Percentiles rank a stretch among this genome's conserved stretches.
These are phyloP conservation scores for Synanceia verrucosa DNA, from an alignment of 2,797 vertebrate genomes.

Conservation along the genomic window DNA sequence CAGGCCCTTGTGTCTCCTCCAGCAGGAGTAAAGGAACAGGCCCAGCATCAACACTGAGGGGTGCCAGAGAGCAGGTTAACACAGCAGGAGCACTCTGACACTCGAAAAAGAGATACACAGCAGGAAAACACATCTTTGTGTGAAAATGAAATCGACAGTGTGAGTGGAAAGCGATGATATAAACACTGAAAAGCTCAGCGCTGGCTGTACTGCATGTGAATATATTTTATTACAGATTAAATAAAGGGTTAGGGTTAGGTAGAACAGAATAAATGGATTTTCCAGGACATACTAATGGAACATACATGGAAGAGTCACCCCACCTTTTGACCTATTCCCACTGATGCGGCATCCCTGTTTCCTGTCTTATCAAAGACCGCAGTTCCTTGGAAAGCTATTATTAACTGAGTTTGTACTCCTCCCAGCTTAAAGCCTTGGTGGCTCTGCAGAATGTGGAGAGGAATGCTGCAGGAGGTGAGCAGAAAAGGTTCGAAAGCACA, in stretches of 20 bases:
- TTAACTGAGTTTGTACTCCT: slow-evolving; percentile 69
- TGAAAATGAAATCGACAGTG: slow-evolving; percentile 26
- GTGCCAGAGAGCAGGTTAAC: slow-evolving; percentile 71
- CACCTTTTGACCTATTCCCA: slow-evolving; percentile 48
- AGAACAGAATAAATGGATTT: slow-evolving; percentile 5
- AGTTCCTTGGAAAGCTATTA: slow-evolving; percentile 71
- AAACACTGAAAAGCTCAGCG: not conserved
- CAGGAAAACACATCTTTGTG: slow-evolving; percentile 22
- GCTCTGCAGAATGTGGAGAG: slow-evolving; percentile 45
- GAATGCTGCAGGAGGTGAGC: slow-evolving; percentile 50
- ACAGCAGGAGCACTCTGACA: slow-evolving; percentile 14
- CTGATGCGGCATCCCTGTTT: slow-evolving; percentile 57
- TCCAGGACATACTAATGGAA: slow-evolving; percentile 44
- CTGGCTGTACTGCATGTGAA: not conserved
- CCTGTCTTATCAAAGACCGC: slow-evolving; percentile 65
- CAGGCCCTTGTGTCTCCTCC: slow-evolving; percentile 83
- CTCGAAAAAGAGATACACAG: slow-evolving; percentile 36
- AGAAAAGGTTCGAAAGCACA: slow-evolving; percentile 74
- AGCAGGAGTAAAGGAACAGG: slow-evolving; percentile 86
- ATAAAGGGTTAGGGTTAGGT: no score
- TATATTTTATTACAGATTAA: not conserved
- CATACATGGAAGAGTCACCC: slow-evolving; percentile 19
- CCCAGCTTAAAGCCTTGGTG: slow-evolving; percentile 66
- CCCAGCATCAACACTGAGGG: slow-evolving; percentile 87
- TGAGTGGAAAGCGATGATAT: slow-evolving; percentile 25